Evolutionary conservation across 2,113 vertebrate species (phyloP).

Genomic region (Toxotes jaculatrix): DNA sequence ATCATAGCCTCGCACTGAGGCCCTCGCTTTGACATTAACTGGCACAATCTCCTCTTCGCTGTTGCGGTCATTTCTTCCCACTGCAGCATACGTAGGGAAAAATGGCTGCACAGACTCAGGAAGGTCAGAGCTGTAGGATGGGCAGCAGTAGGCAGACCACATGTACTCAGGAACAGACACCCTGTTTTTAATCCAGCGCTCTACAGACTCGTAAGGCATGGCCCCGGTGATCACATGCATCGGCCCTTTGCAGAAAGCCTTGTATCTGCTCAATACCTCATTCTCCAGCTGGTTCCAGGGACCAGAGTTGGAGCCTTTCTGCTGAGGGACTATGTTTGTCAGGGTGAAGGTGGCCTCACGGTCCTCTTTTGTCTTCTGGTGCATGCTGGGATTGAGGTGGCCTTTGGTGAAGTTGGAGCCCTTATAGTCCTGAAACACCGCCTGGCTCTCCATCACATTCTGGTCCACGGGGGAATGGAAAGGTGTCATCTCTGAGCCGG

Average conservation of each 20-base stretch:
- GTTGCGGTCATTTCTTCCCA: conserved; percentile 72
- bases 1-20: conserved; percentile 62
- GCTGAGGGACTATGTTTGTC: conserved; percentile 87
- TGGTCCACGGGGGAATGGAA: conserved; percentile 55
- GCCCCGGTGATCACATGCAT: conserved; percentile 77
- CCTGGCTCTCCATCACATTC: conserved; percentile 79
- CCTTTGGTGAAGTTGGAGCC: conserved; percentile 77
- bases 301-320: conserved; percentile 77
- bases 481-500: conserved; percentile 63
- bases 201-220: conserved; percentile 58
- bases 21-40: conserved; percentile 16
- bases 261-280: conserved; percentile 25
- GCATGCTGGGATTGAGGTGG: conserved; percentile 84
- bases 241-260: conserved; percentile 38
- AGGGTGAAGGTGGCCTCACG: conserved; percentile 85
- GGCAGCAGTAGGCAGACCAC: conserved; percentile 83
- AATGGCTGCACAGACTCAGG: background rate
- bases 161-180: conserved; percentile 80
- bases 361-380: conserved; percentile 67
- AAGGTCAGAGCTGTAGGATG: conserved; percentile 47
- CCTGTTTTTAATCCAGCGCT: conserved; percentile 62
- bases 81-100: conserved; percentile 75
- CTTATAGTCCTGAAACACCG: conserved; percentile 67
- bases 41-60: conserved; percentile 76
- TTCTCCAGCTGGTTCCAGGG: conserved; percentile 82